Conservation (phyloP, 1,140 invertebrate species). For the Eubasilissa regina region DNA sequence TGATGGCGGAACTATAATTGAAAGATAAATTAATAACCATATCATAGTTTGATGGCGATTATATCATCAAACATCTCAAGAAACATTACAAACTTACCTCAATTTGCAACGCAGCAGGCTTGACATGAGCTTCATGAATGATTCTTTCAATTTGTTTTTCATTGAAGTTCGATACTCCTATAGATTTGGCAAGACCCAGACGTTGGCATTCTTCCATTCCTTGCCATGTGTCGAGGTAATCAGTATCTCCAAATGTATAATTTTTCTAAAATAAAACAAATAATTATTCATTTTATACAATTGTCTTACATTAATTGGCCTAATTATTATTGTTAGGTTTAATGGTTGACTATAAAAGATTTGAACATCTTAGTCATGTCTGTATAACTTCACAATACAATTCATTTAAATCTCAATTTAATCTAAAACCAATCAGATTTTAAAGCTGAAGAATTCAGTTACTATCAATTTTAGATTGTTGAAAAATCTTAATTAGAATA, state of each 20-base stretch:
- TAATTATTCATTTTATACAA: not conserved
- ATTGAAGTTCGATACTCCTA: constrained; percentile 90
- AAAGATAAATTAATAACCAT: no score
- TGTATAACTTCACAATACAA: no score
- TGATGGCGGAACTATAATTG: no score
- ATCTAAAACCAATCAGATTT: no score
- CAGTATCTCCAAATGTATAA: constrained; percentile 62
- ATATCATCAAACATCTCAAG: not conserved
- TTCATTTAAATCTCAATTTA: no score
- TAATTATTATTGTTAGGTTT: no score
- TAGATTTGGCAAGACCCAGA: constrained; percentile 78
- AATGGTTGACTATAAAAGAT: no score
- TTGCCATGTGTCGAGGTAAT: constrained; percentile 76
- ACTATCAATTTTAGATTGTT: no score
- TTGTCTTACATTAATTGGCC: not conserved
- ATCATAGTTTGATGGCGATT: no score
- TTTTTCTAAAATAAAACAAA: constrained; percentile 39
- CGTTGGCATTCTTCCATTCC: constrained; percentile 79
- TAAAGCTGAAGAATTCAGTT: no score
- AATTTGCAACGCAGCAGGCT: constrained; percentile 83
- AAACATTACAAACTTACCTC: constrained; percentile 37
- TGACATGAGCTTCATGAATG: constrained; percentile 75
- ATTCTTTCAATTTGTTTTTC: constrained; percentile 80
- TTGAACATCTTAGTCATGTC: no score
- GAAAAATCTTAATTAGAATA: no score